phyloP scores from a whole-genome alignment of 2,797 vertebrate genomes.

The Scyliorhinus canicula region DNA sequence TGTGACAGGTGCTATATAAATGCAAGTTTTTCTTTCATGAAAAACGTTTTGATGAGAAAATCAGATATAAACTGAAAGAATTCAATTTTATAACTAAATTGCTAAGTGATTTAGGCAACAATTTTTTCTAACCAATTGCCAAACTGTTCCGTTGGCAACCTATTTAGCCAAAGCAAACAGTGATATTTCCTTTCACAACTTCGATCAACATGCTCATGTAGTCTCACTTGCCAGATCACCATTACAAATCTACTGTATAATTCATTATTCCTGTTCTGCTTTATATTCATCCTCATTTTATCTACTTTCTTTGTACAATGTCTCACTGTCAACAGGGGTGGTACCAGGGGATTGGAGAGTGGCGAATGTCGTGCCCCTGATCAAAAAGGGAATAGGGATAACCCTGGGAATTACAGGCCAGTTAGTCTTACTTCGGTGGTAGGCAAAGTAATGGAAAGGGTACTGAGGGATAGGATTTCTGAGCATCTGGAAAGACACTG shows the following conservation, averaged over 20 bases:
- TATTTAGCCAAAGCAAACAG: conserved; percentile 22
- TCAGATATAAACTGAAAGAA: neutral
- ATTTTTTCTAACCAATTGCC: neutral
- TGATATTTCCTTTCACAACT: conserved; percentile 1
- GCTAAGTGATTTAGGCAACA: neutral
- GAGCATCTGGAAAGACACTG: too few relatives aligned
- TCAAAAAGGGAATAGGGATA: too few relatives aligned
- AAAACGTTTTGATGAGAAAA: neutral
- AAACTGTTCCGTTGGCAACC: conserved; percentile 4
- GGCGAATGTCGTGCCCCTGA: too few relatives aligned
- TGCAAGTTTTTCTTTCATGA: neutral
- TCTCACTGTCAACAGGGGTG: too few relatives aligned
- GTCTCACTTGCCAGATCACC: conserved; percentile 15
- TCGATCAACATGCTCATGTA: neutral
- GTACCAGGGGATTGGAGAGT: too few relatives aligned
- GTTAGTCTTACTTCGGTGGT: too few relatives aligned
- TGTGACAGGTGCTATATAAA: neutral
- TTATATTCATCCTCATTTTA: neutral
- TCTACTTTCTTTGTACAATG: neutral
- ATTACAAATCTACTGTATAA: neutral
- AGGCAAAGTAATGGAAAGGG: too few relatives aligned
- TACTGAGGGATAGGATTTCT: too few relatives aligned
- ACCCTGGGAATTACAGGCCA: too few relatives aligned
- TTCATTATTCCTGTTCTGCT: neutral
- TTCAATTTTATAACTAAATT: conserved; percentile 9